phyloP scores from a whole-genome alignment of 2,113 vertebrate species.

The Mesembrinibis cayennensis region DNA sequence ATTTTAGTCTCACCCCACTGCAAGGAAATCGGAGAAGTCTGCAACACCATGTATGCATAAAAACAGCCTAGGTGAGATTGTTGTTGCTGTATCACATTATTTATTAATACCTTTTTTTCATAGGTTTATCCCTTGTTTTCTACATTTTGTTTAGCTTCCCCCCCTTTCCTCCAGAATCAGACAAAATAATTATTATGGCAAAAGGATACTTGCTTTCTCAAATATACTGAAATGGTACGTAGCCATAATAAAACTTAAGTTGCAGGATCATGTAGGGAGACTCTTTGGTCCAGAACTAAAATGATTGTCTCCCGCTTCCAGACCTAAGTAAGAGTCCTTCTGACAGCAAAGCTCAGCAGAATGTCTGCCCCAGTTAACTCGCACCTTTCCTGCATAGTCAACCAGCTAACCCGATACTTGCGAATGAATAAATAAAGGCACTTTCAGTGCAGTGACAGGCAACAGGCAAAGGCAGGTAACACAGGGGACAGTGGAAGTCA shows the following conservation, averaged over 20 bases:
- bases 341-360: slow-evolving; percentile 14
- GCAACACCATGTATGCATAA: not conserved
- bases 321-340: not conserved
- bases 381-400: not conserved
- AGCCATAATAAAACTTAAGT: not conserved
- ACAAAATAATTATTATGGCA: not conserved
- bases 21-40: not conserved
- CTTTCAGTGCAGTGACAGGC: not conserved
- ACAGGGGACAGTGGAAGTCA: not conserved
- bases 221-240: not conserved
- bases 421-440: not conserved
- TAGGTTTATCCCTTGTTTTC: not conserved
- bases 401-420: not conserved
- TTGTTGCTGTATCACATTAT: not conserved
- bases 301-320: not conserved
- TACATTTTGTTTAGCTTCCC: not conserved
- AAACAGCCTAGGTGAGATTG: not conserved
- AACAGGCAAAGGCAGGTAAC: not conserved
- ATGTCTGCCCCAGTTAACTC: not conserved
- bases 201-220: not conserved
- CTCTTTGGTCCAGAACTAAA: not conserved
- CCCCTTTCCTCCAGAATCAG: not conserved
- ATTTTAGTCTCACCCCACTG: not conserved
- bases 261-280: not conserved
- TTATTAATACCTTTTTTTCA: not conserved